Conservation (phyloP, 2,113 vertebrate species). For the cat (Felis catus) region F.catus_Fca126_mat1.0 CM031415.1:69128501-69129000, state of each 20-base stretch:
- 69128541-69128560: not conserved
- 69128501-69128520: not conserved
- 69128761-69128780: not conserved
- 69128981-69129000: not conserved
- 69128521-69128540: not conserved
- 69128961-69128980: not conserved
- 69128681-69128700: not conserved
- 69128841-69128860: not conserved
- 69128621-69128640: not conserved
- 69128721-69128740: not conserved
- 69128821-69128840: not conserved
- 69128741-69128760: not conserved
- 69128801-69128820: not conserved
- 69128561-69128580: not conserved
- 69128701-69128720: not conserved
- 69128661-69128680: not conserved
- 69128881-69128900: not conserved
- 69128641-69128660: not conserved
- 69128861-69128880: not conserved
- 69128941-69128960: not conserved
- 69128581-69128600: not conserved
- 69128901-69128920: not conserved
- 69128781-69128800: fast-evolving
- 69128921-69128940: not conserved
- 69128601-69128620: not conserved